Evolutionary conservation across 2,113 vertebrate species (phyloP).

Genomic region (Glareola pratincola): DNA sequence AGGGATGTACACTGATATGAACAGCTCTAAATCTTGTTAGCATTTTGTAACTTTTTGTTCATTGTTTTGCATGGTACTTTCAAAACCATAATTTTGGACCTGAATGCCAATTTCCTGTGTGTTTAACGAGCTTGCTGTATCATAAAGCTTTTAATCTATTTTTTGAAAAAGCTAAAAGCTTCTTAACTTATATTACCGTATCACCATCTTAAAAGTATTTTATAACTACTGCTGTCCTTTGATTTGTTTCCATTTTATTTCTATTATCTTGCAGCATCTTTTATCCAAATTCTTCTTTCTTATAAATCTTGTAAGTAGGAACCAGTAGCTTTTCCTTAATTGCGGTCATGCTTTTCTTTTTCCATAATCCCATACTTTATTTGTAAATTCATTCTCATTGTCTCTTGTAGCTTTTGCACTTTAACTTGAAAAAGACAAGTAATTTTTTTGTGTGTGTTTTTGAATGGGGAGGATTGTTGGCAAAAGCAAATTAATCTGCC

Average conservation of each 20-base stretch:
- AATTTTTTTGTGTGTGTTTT: conserved; percentile 82
- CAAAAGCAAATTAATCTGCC: conserved; percentile 86
- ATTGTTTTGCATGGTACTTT: conserved; percentile 84
- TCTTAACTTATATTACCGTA: conserved; percentile 78
- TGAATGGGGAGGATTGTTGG: conserved; percentile 87
- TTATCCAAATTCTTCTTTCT: conserved; percentile 99
- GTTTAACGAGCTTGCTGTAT: conserved; percentile 79
- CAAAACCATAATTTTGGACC: conserved; percentile 77
- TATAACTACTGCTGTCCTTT: conserved; percentile 96
- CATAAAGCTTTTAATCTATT: conserved; percentile 80
- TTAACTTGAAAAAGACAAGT: conserved; percentile 79
- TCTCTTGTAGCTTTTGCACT: conserved; percentile 82
- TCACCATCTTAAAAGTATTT: conserved; percentile 90
- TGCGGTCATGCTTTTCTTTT: conserved; percentile 86
- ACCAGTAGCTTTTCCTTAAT: conserved; percentile 94
- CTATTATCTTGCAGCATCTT: conserved; percentile 99
- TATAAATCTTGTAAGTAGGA: conserved; percentile 99
- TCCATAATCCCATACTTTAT: conserved; percentile 76
- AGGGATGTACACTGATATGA: conserved; percentile 4
- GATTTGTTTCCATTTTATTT: conserved; percentile 99
- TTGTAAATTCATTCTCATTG: conserved; percentile 81
- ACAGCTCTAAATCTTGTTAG: conserved; percentile 52
- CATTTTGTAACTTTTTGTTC: conserved; percentile 75
- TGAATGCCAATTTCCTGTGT: conserved; percentile 77
- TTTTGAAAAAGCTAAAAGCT: conserved; percentile 77